Evolutionary conservation across 2,888 invertebrate genomes (phyloP).

Genomic region (Scaptomyza flava): DNA sequence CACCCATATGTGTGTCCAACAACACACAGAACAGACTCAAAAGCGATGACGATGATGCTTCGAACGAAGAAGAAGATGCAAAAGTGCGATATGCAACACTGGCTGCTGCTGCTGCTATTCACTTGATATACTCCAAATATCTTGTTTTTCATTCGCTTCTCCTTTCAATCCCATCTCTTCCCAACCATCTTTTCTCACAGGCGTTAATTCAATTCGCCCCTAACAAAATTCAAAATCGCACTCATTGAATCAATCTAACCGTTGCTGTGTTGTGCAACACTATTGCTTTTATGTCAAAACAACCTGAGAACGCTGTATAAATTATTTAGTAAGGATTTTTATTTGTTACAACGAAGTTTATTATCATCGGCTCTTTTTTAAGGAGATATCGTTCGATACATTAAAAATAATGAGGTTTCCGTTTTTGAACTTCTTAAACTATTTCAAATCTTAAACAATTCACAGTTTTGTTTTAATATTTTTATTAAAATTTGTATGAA

Average conservation of each 20-base stretch:
- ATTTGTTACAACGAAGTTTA: too few relatives aligned
- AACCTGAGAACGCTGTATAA: too few relatives aligned
- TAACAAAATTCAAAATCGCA: background rate
- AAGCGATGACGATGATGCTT: background rate
- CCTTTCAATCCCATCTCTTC: background rate
- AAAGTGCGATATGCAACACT: slow-evolving; percentile 1
- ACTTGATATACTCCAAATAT: background rate
- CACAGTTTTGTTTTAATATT: too few relatives aligned
- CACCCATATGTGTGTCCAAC: slow-evolving; percentile 5
- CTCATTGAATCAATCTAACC: background rate
- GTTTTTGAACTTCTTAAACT: too few relatives aligned
- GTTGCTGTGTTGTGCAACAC: background rate
- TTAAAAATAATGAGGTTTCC: too few relatives aligned
- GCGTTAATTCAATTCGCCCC: background rate
- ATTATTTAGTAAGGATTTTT: too few relatives aligned
- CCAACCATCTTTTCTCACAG: background rate
- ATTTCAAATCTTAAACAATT: too few relatives aligned
- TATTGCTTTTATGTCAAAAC: background rate
- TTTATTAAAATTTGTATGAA: too few relatives aligned
- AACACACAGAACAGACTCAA: background rate
- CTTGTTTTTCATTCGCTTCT: background rate
- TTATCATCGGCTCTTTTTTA: too few relatives aligned
- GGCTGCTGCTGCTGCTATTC: background rate
- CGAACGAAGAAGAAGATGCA: background rate
- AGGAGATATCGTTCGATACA: too few relatives aligned